phyloP scores from a whole-genome alignment of 2,797 vertebrate species.

The Pterois miles region DNA sequence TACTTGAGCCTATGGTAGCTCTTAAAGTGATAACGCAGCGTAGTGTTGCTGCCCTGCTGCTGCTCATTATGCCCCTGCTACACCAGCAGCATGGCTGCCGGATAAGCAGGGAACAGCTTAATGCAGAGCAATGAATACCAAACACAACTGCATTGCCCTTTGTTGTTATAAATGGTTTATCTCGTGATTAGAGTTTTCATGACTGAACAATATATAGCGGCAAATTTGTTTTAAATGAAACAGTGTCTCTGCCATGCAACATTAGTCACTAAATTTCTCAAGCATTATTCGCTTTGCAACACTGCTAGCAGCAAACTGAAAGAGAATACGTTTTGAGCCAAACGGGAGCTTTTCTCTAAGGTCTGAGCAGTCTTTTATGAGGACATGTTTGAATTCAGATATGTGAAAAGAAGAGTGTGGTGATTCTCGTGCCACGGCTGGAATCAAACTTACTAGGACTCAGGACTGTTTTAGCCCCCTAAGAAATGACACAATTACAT shows the following conservation, averaged over 20 bases:
- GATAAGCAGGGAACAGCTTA: slow-evolving; percentile 57
- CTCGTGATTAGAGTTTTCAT: slow-evolving; percentile 40
- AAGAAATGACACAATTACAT: slow-evolving; percentile 13
- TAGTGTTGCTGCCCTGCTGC: slow-evolving; percentile 56
- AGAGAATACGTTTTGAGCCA: slow-evolving; percentile 19
- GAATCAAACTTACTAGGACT: slow-evolving; percentile 10
- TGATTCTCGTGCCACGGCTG: background rate
- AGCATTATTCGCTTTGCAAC: slow-evolving; percentile 8
- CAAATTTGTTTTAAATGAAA: slow-evolving; percentile 51
- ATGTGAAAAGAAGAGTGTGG: background rate
- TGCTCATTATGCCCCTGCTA: slow-evolving; percentile 61
- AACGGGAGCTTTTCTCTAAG: slow-evolving; percentile 6
- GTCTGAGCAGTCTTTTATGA: slow-evolving; percentile 20
- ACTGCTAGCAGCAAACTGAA: slow-evolving; percentile 12
- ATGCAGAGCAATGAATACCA: slow-evolving; percentile 42
- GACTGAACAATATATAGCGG: slow-evolving; percentile 34
- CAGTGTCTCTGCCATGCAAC: slow-evolving; percentile 19
- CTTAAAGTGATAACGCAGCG: slow-evolving; percentile 67
- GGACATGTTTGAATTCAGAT: slow-evolving; percentile 19
- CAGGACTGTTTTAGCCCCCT: background rate
- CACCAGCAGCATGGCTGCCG: slow-evolving; percentile 45
- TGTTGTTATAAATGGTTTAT: slow-evolving; percentile 47
- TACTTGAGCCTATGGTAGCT: slow-evolving; percentile 62
- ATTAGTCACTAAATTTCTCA: slow-evolving; percentile 39
- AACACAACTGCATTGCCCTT: slow-evolving; percentile 27